Evolutionary conservation across 2,888 invertebrate species (phyloP), one percentile per base, ranked within the genome.

Genomic region (Crocallis elinguaria): DNA sequence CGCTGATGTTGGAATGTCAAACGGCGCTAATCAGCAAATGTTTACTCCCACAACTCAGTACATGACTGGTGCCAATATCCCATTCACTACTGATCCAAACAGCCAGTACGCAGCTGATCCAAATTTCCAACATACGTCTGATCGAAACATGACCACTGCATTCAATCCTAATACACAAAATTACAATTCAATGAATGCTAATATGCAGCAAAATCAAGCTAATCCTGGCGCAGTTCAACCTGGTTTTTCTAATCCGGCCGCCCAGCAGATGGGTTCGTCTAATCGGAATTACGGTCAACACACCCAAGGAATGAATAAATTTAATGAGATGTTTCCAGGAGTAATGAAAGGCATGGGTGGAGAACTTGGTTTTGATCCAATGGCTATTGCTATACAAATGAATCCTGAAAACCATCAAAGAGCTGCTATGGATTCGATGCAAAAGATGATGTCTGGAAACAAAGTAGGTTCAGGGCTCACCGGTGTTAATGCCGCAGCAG

Each of bases 351-450:
- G 72, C 12, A 21, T 67, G 14, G 72, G 69, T 9, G 79, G 77
- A 13, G 83, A 88, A 51, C 71, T 90, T 46, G 84, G 84, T 23
- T 90, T 88, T 53, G 89, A 91, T 67, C 90, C 91, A 1, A 91
- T 91, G 90, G 74, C 83, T 27, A 84, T 91, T 55, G 91, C 91
- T 7, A 77, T 90, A 63, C 88, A 90, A 69, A 88, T 91, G 88
- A 90, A 90, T 66, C 90, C 90, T 38, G 82, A 81, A 27, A 91
- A 90, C 57, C 82, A 85, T 41, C 75, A 87, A 60, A 71, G 70
- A 49, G 68, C 71, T 13, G 86, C 86, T 30, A 79, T 86, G 66
- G 62, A 81, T 27, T 68, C 77, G 0, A 87, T 86, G 71, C 69
- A 82, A 36, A 83, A 82, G 49, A 57, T 87, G 48, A 78, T 88